Percentiles rank a stretch among this genome's conserved stretches.
Conservation (phyloP, 2,888 invertebrate genomes). For the Hirtodrosophila alboralis region DNA sequence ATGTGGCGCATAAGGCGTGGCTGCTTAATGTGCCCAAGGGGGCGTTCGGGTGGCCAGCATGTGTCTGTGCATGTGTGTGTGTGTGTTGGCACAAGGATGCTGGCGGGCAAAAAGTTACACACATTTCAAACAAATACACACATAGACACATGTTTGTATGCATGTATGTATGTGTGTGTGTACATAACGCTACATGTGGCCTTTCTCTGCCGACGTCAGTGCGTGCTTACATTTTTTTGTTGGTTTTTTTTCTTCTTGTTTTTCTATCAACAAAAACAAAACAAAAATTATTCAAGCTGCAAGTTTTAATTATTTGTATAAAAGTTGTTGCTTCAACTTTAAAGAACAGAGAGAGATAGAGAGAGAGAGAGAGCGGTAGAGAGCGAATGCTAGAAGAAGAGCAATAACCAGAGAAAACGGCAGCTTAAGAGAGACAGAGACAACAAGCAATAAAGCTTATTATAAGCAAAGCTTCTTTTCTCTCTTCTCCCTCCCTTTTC, state of each 20-base stretch:
- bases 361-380: not conserved
- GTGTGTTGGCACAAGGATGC: slow-evolving; percentile 37
- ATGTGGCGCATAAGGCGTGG: slow-evolving; percentile 53
- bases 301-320: slow-evolving; percentile 65
- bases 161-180: not conserved
- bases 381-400: too few relatives aligned
- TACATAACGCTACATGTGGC: slow-evolving; percentile 46
- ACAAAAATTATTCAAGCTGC: slow-evolving; percentile 43
- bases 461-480: too few relatives aligned
- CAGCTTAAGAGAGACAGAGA: too few relatives aligned
- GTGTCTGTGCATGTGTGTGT: not conserved
- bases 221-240: slow-evolving; percentile 3
- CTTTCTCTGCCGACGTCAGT: slow-evolving; percentile 17
- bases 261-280: slow-evolving; percentile 24
- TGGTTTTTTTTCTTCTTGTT: slow-evolving; percentile 1
- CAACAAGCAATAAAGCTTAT: too few relatives aligned
- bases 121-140: slow-evolving; percentile 6
- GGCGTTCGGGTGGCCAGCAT: too few relatives aligned
- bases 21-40: slow-evolving; percentile 21
- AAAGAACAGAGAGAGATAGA: slow-evolving; percentile 13
- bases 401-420: too few relatives aligned
- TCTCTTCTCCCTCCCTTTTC: too few relatives aligned
- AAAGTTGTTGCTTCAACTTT: slow-evolving; percentile 36
- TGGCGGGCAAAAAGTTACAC: slow-evolving; percentile 32
- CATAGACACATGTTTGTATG: not conserved